These are phyloP conservation scores for Odontamblyopus lacepedii DNA, from an alignment of 2,797 vertebrate genomes.

Conservation along the genomic window DNA sequence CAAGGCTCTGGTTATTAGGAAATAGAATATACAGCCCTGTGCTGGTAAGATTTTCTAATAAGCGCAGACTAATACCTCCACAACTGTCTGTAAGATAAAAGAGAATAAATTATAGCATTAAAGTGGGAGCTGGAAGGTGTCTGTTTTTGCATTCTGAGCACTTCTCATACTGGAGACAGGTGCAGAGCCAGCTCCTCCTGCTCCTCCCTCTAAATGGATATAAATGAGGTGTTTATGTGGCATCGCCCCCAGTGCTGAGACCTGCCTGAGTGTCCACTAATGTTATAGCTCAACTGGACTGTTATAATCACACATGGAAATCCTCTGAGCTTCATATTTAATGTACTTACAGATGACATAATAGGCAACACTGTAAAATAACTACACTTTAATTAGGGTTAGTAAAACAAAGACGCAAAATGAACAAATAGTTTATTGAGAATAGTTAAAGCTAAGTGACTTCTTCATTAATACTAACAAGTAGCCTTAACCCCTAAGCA, in stretches of 20 bases:
- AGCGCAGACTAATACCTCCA: constrained; percentile 39
- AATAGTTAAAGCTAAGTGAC: too few relatives aligned
- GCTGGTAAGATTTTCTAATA: constrained; percentile 34
- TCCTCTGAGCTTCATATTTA: not conserved
- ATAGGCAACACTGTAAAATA: too few relatives aligned
- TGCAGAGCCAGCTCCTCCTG: constrained; percentile 22
- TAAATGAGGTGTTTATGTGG: constrained; percentile 58
- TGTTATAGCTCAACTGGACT: constrained; percentile 25
- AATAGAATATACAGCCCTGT: constrained; percentile 33
- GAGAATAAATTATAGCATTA: constrained; percentile 63
- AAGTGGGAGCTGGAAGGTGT: constrained; percentile 33
- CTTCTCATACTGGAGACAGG: constrained; percentile 42
- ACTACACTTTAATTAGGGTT: too few relatives aligned
- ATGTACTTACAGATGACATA: too few relatives aligned
- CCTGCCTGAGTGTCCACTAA: constrained; percentile 40
- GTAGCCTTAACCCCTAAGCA: too few relatives aligned
- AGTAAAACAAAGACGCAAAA: too few relatives aligned
- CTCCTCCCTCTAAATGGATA: constrained; percentile 55
- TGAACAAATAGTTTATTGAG: too few relatives aligned
- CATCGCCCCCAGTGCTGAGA: constrained; percentile 38
- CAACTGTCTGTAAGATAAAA: constrained; percentile 47
- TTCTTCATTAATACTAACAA: too few relatives aligned
- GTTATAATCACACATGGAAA: constrained; percentile 19
- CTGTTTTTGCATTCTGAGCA: constrained; percentile 43
- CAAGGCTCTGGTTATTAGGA: not conserved